A percentile compares a stretch with the other conserved stretches of the same genome.
phyloP scores from a whole-genome alignment of 2,113 vertebrate species.

The Poeciliopsis retropinna region DNA sequence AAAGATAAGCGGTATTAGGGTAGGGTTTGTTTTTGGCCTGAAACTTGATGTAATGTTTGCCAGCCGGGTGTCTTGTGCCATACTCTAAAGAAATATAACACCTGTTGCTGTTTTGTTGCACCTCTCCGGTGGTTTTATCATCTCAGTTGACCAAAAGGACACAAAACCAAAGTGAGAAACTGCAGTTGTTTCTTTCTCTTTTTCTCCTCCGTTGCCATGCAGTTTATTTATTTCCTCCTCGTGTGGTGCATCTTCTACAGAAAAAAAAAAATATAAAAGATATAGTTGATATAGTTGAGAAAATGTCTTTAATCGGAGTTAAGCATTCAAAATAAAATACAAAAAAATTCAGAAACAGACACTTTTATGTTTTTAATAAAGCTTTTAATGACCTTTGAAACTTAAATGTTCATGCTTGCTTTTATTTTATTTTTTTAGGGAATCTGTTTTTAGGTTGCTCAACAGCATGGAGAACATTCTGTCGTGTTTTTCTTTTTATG shows the following conservation, averaged over 20 bases:
- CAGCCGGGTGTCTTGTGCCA: background rate
- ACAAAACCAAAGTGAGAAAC: conserved; percentile 14
- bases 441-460: background rate
- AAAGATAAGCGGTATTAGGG: no score
- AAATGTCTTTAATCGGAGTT: background rate
- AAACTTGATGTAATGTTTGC: conserved; percentile 31
- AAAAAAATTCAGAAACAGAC: background rate
- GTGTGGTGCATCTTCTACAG: background rate
- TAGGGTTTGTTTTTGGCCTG: background rate
- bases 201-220: background rate
- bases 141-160: conserved; percentile 18
- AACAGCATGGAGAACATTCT: background rate
- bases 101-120: conserved; percentile 27
- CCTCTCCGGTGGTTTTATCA: background rate
- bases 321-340: background rate
- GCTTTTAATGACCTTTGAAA: background rate
- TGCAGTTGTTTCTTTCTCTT: fast-evolving
- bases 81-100: conserved; percentile 59
- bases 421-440: background rate
- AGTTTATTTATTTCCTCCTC: background rate
- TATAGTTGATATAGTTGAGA: no score
- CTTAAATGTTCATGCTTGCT: no score
- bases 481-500: background rate
- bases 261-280: no score
- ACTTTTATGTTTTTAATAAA: no score